Evolutionary conservation across 1,140 invertebrate genomes (phyloP).

Genomic region (Tetragnatha versicolor): DNA sequence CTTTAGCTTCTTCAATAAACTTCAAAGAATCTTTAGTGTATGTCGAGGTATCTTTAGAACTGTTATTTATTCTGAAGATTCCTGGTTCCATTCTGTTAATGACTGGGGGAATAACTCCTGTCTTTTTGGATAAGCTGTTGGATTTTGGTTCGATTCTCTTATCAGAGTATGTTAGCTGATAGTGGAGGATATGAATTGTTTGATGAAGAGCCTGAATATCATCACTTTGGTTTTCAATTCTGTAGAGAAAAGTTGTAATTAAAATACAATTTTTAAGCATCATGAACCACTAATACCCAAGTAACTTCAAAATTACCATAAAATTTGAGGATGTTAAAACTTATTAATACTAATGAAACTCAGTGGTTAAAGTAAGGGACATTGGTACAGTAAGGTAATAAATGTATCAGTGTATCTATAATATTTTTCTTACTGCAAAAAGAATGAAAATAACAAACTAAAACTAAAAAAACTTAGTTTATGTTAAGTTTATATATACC

Average conservation of each 20-base stretch:
- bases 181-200: slow-evolving; percentile 39
- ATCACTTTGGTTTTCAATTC: slow-evolving; percentile 39
- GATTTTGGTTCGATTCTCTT: background rate
- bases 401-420: too few species aligned
- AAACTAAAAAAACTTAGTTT: too few species aligned
- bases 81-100: background rate
- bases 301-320: too few species aligned
- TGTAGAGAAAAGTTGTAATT: background rate
- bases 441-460: too few species aligned
- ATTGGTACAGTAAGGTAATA: too few species aligned
- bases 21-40: slow-evolving; percentile 27
- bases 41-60: background rate
- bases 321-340: too few species aligned
- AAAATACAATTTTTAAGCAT: too few species aligned
- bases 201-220: slow-evolving; percentile 45
- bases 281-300: too few species aligned
- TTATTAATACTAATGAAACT: too few species aligned
- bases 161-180: slow-evolving; percentile 13
- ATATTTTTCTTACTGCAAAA: too few species aligned
- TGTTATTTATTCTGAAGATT: background rate
- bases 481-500: too few species aligned
- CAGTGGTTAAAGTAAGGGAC: too few species aligned
- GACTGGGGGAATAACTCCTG: background rate
- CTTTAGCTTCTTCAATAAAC: slow-evolving; percentile 25
- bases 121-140: background rate